phyloP scores from a whole-genome alignment of 1,140 invertebrate species.

The Zaprionus taronus region DNA sequence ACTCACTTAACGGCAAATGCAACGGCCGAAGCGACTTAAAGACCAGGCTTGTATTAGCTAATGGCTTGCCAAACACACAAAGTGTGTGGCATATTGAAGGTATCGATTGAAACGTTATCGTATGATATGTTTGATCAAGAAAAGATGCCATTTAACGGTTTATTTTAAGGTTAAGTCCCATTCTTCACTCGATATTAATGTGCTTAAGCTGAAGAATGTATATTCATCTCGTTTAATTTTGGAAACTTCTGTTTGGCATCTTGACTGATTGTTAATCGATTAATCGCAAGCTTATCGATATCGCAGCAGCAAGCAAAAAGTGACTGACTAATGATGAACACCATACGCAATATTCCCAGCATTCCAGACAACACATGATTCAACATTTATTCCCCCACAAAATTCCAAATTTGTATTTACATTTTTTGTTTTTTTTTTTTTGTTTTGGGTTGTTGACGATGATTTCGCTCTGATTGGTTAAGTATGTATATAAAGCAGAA shows the following conservation, averaged over 20 bases:
- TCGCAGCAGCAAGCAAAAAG: not conserved
- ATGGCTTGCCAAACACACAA: not conserved
- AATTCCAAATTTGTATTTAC: slow-evolving; percentile 26
- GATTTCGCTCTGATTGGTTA: slow-evolving; percentile 29
- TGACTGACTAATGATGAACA: slow-evolving; percentile 24
- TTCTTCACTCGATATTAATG: not conserved
- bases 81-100: no score
- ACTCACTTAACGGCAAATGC: slow-evolving; percentile 26
- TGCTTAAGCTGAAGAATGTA: not conserved
- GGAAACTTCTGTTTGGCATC: not conserved
- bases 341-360: slow-evolving; percentile 10
- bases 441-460: slow-evolving; percentile 2
- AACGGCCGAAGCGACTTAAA: not conserved
- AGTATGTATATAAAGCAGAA: slow-evolving; percentile 40
- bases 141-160: no score
- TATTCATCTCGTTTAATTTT: not conserved
- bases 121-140: no score
- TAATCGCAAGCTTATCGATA: slow-evolving; percentile 1
- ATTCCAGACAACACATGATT: slow-evolving; percentile 23
- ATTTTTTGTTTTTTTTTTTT: slow-evolving; percentile 12
- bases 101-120: no score
- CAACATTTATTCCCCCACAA: slow-evolving; percentile 15
- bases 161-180: no score
- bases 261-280: slow-evolving; percentile 19
- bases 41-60: not conserved